A percentile compares a stretch with the other conserved stretches of the same genome.
Evolutionary conservation across 2,888 invertebrate genomes (phyloP).

Genomic region (Lithophane leautieri): DNA sequence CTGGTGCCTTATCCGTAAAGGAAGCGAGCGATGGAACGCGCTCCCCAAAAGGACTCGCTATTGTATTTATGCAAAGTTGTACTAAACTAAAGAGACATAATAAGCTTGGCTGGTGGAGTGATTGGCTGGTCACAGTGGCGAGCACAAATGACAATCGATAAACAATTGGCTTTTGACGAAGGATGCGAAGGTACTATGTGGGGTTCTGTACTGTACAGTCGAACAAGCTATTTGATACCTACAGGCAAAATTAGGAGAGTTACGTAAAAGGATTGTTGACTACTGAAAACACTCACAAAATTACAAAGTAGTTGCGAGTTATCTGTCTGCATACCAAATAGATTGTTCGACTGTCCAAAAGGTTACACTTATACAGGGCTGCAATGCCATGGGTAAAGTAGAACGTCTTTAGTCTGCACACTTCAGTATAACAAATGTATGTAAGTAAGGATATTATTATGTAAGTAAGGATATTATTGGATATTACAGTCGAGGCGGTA

Average conservation of each 20-base stretch:
- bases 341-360: background rate
- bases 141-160: background rate
- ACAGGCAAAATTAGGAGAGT: too few species aligned
- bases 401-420: background rate
- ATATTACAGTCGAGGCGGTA: too few species aligned
- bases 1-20: conserved; percentile 72
- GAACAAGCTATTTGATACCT: too few species aligned
- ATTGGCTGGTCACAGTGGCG: conserved; percentile 2
- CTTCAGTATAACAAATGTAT: background rate
- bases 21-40: conserved; percentile 73
- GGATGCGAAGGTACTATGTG: conserved; percentile 25
- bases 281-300: too few species aligned
- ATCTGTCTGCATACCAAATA: too few species aligned
- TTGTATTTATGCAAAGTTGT: conserved; percentile 75
- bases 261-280: too few species aligned
- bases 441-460: too few species aligned
- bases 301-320: too few species aligned
- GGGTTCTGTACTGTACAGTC: too few species aligned
- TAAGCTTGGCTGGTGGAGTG: conserved; percentile 26
- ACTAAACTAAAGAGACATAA: conserved; percentile 64
- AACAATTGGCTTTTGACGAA: conserved; percentile 52
- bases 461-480: too few species aligned
- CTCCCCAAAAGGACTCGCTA: conserved; percentile 72
- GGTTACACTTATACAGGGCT: background rate
- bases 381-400: background rate